phyloP scores from a whole-genome alignment of 1,140 invertebrate genomes.

The Cardiocondyla obscurior region DNA sequence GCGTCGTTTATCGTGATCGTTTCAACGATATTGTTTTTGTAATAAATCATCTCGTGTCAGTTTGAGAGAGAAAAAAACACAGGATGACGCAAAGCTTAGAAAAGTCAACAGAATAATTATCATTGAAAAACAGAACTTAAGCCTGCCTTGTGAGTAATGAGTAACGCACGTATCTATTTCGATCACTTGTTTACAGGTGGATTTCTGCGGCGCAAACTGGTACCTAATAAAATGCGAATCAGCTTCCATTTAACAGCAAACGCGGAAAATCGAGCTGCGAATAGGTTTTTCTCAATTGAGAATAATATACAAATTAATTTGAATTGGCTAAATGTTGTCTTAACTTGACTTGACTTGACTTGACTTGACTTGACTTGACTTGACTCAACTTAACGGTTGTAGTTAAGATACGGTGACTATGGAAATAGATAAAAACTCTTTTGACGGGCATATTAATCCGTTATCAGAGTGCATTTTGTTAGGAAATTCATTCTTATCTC shows the following conservation, averaged over 20 bases:
- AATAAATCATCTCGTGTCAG: background rate
- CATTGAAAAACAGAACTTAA: slow-evolving; percentile 15
- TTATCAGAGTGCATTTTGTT: background rate
- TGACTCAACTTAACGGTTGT: no score
- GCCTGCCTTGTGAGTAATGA: background rate
- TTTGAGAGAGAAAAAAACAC: background rate
- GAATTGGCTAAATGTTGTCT: background rate
- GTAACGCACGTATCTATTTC: background rate
- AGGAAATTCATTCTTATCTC: background rate
- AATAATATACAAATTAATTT: background rate
- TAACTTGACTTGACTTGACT: background rate
- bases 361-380: background rate
- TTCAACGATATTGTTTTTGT: background rate
- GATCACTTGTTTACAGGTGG: slow-evolving; percentile 1
- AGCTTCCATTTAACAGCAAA: background rate
- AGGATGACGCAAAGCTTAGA: slow-evolving; percentile 12
- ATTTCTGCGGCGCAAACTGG: background rate
- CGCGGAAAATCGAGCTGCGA: background rate
- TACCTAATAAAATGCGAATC: background rate
- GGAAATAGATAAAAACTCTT: background rate
- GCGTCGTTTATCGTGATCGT: background rate
- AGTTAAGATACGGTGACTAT: background rate
- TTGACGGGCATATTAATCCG: background rate
- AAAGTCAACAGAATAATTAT: slow-evolving; percentile 29
- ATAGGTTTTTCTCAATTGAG: background rate